These are phyloP conservation scores for Stegostoma tigrinum DNA, from an alignment of 2,113 vertebrate species.

Conservation along the genomic window DNA sequence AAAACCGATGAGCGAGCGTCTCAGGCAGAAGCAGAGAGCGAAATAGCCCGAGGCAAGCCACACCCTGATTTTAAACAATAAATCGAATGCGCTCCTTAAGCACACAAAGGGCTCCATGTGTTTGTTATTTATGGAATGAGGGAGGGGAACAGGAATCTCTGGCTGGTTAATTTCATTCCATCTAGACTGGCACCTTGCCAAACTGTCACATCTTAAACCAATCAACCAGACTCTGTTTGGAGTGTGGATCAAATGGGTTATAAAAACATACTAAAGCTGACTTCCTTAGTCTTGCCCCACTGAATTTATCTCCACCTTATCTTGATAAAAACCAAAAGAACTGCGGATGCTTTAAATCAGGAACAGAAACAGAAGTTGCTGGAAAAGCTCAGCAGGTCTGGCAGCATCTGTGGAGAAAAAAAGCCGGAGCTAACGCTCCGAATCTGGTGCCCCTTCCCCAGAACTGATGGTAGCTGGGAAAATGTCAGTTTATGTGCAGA, in stretches of 20 bases:
- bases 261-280: neutral
- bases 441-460: too few relatives aligned
- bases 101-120: neutral
- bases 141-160: neutral
- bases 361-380: too few relatives aligned
- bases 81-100: neutral
- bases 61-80: neutral
- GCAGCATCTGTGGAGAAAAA: too few relatives aligned
- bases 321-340: too few relatives aligned
- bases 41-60: neutral
- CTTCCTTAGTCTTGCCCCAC: neutral
- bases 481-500: too few relatives aligned
- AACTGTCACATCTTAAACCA: neutral
- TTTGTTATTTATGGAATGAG: neutral
- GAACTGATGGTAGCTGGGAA: too few relatives aligned
- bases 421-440: too few relatives aligned
- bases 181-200: neutral
- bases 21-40: neutral
- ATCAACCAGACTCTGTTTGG: neutral
- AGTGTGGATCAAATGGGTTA: neutral
- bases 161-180: neutral
- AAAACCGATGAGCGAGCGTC: neutral
- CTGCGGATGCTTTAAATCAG: too few relatives aligned
- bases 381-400: too few relatives aligned
- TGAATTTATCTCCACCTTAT: too few relatives aligned